Conservation (phyloP, 2,113 vertebrate genomes). For the Empidonax traillii region DNA sequence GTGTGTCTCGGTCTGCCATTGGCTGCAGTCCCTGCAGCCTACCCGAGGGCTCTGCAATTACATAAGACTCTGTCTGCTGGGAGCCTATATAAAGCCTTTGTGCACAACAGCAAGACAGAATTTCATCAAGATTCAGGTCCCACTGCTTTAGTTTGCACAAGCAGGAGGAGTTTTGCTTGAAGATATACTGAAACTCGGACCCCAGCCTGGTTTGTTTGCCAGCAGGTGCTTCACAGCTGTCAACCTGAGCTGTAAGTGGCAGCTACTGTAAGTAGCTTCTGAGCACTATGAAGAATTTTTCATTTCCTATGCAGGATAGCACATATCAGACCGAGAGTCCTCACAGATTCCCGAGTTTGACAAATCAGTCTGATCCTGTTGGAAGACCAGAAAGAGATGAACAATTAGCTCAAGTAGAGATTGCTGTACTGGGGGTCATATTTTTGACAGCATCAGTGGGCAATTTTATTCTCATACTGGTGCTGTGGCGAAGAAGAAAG, state of each 20-base stretch:
- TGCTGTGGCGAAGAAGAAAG: constrained; percentile 79
- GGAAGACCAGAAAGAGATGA: constrained; percentile 74
- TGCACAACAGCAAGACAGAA: constrained; percentile 23
- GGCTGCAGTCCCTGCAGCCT: constrained; percentile 56
- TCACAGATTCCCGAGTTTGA: constrained; percentile 45
- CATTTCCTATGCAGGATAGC: constrained; percentile 50
- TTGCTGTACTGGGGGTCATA: constrained; percentile 76
- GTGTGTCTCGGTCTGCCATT: constrained; percentile 40
- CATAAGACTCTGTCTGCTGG: constrained; percentile 55
- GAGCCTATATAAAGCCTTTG: constrained; percentile 55
- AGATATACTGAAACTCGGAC: neutral
- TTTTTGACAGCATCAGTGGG: constrained; percentile 77
- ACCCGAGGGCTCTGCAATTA: constrained; percentile 54
- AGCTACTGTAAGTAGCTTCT: constrained; percentile 21
- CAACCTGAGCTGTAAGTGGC: constrained; percentile 21
- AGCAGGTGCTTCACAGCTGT: constrained; percentile 14
- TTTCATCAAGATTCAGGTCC: constrained; percentile 15
- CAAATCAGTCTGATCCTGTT: constrained; percentile 51
- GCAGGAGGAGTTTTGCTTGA: constrained; percentile 25
- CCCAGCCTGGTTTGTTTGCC: constrained; percentile 1
- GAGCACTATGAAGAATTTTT: constrained; percentile 69
- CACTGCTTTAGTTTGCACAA: neutral
- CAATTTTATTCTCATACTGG: constrained; percentile 76
- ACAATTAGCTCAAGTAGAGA: constrained; percentile 76
- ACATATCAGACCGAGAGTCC: neutral